Evolutionary conservation across 2,888 invertebrate species (phyloP), one percentile per base, ranked within the genome.

Genomic region (Drosophila sordidapex): DNA sequence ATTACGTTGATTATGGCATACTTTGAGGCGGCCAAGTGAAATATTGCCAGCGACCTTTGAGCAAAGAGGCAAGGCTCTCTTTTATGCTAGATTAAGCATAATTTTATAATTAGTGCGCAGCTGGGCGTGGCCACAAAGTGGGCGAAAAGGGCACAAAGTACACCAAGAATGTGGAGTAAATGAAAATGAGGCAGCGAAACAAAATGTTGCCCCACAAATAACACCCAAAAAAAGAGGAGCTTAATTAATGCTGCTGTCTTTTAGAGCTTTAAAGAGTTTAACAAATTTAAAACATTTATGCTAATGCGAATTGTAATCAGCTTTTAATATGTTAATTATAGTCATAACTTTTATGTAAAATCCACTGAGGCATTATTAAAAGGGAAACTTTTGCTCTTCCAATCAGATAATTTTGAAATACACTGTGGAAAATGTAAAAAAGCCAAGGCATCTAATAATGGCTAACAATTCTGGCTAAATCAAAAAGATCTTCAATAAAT

Each of bases 51-150:
- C 70, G 80, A 83, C 83, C 81, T 81, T 81, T 53, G 49, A 46
- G 25, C 18, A 29, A 56, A 38, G 43, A 52, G 18, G 54, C 36
- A 40, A 31, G 13, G 35, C 33, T 33, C 29, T 33, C 27, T 79
- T 83, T 76, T 75, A 73, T 80, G 83, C 77, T 79, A 83, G 83
- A 89, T 83, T 89, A 87, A 79, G 85, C 82, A 82, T 84, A 79
- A 84, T 82, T 84, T 84, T 79, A 84, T 83, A 83, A 82, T 83
- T 79, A 85, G 64, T 73, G 54, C 60, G 56, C 76, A 71, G 58
- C 29, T 58, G 66, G 68, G 74, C 71, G 61, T 68, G 59, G 46
- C 66, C 15, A 46, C n/a, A 54, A 21, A n/a, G 38, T 1, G 21
- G 21, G 31, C 5, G 11, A 38, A 52, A 46, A 25, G 52, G 46